These are phyloP conservation scores for Polypedilum vanderplanki DNA, from an alignment of 1,140 invertebrate genomes.

Conservation along the genomic window DNA sequence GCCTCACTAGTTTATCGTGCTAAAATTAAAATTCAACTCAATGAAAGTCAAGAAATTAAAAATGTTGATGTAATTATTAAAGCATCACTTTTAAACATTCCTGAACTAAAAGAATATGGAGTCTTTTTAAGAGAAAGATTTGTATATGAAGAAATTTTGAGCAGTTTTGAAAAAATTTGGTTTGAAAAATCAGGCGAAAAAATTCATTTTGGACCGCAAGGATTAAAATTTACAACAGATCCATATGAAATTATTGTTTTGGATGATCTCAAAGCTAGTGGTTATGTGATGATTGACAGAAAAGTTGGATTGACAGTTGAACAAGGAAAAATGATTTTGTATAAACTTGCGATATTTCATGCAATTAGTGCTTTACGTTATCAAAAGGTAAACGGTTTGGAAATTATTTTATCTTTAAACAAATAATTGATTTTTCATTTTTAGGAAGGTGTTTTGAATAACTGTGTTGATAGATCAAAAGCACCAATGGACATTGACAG, in stretches of 20 bases:
- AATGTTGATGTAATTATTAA: constrained; percentile 14
- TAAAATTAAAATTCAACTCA: constrained; percentile 1
- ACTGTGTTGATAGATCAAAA: not conserved
- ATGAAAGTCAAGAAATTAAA: not conserved
- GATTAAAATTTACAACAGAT: constrained; percentile 28
- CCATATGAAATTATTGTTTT: constrained; percentile 44
- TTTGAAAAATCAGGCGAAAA: not conserved
- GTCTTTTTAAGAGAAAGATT: constrained; percentile 6
- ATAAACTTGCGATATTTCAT: constrained; percentile 47
- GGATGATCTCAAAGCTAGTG: constrained; percentile 46
- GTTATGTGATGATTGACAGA: constrained; percentile 47
- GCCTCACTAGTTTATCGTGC: not conserved
- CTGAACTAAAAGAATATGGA: not conserved
- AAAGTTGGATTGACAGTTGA: constrained; percentile 45
- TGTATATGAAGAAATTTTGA: not conserved
- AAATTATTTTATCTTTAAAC: not conserved
- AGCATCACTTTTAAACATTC: not conserved
- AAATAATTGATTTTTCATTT: not conserved
- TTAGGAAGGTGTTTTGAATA: not conserved
- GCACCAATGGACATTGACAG: not conserved
- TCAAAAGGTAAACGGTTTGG: constrained; percentile 44
- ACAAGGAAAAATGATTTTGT: constrained; percentile 45
- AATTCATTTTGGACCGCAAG: constrained; percentile 26
- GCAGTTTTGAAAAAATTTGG: not conserved
- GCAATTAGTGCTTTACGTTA: constrained; percentile 45